Evolutionary conservation across 1,140 invertebrate species (phyloP).

Genomic region (Bombus turneri): DNA sequence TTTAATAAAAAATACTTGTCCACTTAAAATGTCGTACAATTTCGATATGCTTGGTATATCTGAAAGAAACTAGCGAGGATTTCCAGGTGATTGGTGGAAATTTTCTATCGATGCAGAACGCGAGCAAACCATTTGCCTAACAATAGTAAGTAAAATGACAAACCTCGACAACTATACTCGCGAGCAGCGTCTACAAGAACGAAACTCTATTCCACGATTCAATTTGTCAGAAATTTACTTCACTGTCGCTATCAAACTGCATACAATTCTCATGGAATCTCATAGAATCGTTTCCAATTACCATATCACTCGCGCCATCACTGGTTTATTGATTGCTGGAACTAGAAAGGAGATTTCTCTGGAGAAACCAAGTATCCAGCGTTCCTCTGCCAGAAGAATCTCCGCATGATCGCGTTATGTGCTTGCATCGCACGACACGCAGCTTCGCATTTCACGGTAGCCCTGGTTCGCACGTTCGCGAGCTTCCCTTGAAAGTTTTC

Average conservation of each 20-base stretch:
- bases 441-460: background rate
- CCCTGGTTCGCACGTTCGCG: background rate
- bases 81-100: too few species aligned
- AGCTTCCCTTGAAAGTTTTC: background rate
- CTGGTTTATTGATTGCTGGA: background rate
- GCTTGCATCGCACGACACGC: background rate
- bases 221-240: background rate
- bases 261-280: too few species aligned
- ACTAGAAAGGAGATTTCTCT: background rate
- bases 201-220: background rate
- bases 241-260: background rate
- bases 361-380: background rate
- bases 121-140: too few species aligned
- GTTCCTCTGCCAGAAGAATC: background rate
- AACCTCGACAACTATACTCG: too few species aligned
- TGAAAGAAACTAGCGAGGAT: too few species aligned
- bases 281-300: background rate
- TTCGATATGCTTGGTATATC: too few species aligned
- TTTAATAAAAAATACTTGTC: too few species aligned
- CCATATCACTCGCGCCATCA: too few species aligned
- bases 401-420: too few species aligned
- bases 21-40: too few species aligned
- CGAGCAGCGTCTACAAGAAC: background rate
- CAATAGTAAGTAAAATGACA: too few species aligned
- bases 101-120: too few species aligned